phyloP scores from a whole-genome alignment of 2,797 vertebrate species.

The Streptopelia turtur region DNA sequence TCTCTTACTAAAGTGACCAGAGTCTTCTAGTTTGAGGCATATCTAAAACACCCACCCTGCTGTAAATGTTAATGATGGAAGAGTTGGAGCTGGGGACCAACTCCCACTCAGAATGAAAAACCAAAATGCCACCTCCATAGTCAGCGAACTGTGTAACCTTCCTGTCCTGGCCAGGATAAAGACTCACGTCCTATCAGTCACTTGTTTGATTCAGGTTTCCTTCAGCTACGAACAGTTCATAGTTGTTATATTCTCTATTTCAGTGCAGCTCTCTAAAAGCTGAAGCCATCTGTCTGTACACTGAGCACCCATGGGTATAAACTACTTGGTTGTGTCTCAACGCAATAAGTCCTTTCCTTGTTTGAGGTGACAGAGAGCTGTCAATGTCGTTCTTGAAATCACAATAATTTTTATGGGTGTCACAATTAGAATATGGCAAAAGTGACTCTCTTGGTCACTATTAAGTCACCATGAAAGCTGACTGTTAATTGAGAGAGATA shows the following conservation, averaged over 20 bases:
- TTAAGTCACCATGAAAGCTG: neutral
- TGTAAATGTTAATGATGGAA: neutral
- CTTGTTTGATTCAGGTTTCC: neutral
- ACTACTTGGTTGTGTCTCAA: accelerated
- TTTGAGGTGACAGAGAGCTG: neutral
- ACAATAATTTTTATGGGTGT: neutral
- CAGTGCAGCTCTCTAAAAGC: neutral
- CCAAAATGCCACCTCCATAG: neutral
- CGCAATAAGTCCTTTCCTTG: neutral
- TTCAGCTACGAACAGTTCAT: neutral
- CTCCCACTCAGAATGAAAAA: neutral
- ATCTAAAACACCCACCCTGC: neutral
- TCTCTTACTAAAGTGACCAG: neutral
- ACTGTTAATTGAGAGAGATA: neutral
- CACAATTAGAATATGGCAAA: neutral
- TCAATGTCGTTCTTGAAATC: neutral
- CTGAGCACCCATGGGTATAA: accelerated
- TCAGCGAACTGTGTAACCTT: neutral
- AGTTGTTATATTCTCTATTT: neutral
- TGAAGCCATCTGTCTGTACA: accelerated
- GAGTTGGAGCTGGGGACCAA: neutral
- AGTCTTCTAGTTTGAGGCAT: neutral
- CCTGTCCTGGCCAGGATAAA: neutral
- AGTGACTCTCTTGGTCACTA: neutral
- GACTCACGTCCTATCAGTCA: neutral